Evolutionary conservation across 2,797 vertebrate genomes (phyloP).

Genomic region (Macroramphosus scolopax): DNA sequence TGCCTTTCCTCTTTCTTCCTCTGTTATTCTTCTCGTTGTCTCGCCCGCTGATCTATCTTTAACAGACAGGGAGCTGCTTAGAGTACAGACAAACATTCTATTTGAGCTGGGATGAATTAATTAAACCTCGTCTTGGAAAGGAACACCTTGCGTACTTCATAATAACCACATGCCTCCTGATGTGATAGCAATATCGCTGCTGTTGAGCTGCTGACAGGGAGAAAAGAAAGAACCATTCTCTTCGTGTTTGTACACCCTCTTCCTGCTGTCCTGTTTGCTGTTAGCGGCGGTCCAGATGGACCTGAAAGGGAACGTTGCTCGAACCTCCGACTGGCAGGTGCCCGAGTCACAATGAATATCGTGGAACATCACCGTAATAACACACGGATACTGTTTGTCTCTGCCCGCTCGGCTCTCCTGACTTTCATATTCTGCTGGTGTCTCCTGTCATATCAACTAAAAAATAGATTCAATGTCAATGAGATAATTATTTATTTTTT

Average conservation of each 20-base stretch:
- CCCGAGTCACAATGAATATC: constrained; percentile 73
- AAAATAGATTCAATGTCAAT: constrained; percentile 15
- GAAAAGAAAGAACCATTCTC: background rate
- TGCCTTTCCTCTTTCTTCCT: constrained; percentile 61
- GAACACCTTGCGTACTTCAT: constrained; percentile 34
- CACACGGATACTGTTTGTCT: constrained; percentile 65
- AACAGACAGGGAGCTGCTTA: constrained; percentile 54
- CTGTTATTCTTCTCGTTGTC: constrained; percentile 50
- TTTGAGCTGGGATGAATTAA: constrained; percentile 33
- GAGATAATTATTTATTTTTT: no score
- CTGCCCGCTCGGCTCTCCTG: constrained; percentile 18
- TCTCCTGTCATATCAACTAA: constrained; percentile 14
- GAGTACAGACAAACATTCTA: constrained; percentile 37
- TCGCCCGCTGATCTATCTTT: constrained; percentile 59
- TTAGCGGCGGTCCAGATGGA: constrained; percentile 66
- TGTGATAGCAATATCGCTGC: no score
- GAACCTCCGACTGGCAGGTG: constrained; percentile 68
- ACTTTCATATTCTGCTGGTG: constrained; percentile 19
- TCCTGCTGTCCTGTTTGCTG: constrained; percentile 35
- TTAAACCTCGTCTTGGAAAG: no score
- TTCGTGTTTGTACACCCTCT: background rate
- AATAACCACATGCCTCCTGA: constrained; percentile 5
- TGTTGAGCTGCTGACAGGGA: no score
- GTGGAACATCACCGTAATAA: constrained; percentile 76
- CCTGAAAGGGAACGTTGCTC: constrained; percentile 45